Conservation (phyloP, 2,797 vertebrate species). For the Poeciliopsis turneri region DNA sequence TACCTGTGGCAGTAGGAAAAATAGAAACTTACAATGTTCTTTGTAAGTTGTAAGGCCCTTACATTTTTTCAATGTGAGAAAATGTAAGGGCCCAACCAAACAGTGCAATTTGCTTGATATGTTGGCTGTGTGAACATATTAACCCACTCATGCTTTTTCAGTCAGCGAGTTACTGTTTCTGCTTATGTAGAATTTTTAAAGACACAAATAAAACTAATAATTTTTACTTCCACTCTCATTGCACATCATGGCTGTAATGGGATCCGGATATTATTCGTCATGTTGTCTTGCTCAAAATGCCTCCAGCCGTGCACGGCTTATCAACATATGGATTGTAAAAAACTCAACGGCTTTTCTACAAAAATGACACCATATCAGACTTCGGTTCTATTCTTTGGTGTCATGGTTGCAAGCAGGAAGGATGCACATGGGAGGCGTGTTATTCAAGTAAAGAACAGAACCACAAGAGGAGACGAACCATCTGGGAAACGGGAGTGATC, state of each 20-base stretch:
- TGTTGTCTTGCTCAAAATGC: background rate
- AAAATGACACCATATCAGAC: background rate
- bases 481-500: background rate
- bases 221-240: background rate
- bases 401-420: background rate
- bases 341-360: background rate
- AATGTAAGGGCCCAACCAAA: constrained; percentile 37
- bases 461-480: background rate
- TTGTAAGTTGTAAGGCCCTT: too few species aligned
- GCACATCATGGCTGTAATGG: background rate
- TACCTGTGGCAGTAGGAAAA: background rate
- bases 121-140: background rate
- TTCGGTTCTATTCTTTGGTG: background rate
- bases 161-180: background rate
- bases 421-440: background rate
- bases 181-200: background rate
- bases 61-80: background rate
- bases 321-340: background rate
- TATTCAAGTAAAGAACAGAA: background rate
- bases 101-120: constrained; percentile 23
- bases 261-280: background rate
- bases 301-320: background rate
- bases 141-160: background rate
- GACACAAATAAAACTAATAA: background rate
- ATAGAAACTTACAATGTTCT: background rate